Evolutionary conservation across 2,797 vertebrate species (phyloP).

Genomic region (Coregonus ussuriensis): DNA sequence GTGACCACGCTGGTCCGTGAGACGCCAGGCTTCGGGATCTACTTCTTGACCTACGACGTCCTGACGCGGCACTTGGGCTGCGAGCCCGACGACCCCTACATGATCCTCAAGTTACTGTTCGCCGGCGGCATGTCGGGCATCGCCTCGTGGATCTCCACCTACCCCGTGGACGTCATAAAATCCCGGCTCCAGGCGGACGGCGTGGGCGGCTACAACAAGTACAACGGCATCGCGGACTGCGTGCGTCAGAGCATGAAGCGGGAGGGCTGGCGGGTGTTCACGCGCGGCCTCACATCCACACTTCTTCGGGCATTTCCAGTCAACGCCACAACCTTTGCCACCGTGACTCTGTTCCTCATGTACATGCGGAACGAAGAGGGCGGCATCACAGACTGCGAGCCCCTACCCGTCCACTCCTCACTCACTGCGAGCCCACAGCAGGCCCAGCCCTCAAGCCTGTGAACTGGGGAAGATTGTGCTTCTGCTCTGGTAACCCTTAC

Average conservation of each 20-base stretch:
- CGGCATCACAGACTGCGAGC: slow-evolving; percentile 76
- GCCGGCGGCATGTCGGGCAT: slow-evolving; percentile 93
- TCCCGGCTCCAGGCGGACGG: slow-evolving; percentile 95
- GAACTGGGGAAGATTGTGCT: not conserved
- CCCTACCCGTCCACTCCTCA: slow-evolving; percentile 40
- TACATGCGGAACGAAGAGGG: slow-evolving; percentile 77
- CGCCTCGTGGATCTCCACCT: slow-evolving; percentile 93
- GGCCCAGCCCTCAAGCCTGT: slow-evolving; percentile 81
- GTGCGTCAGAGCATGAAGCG: slow-evolving; percentile 83
- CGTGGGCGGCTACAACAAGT: slow-evolving; percentile 81
- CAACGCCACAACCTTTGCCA: slow-evolving; percentile 94
- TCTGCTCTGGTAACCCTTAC: not conserved
- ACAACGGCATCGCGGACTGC: slow-evolving; percentile 89
- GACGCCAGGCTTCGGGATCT: slow-evolving; percentile 93
- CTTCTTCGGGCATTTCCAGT: slow-evolving; percentile 94
- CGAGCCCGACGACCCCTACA: slow-evolving; percentile 83
- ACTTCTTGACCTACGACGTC: slow-evolving; percentile 91
- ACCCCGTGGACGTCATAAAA: slow-evolving; percentile 94
- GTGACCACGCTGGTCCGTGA: slow-evolving; percentile 89
- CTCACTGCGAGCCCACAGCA: slow-evolving; percentile 69
- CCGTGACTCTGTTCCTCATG: slow-evolving; percentile 90
- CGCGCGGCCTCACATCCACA: slow-evolving; percentile 91
- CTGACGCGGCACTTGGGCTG: slow-evolving; percentile 89
- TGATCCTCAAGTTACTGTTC: slow-evolving; percentile 94
- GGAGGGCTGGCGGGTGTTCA: slow-evolving; percentile 93